These are phyloP conservation scores for Poicephalus meyeri DNA, from an alignment of 2,113 vertebrate species.

Conservation along the genomic window DNA sequence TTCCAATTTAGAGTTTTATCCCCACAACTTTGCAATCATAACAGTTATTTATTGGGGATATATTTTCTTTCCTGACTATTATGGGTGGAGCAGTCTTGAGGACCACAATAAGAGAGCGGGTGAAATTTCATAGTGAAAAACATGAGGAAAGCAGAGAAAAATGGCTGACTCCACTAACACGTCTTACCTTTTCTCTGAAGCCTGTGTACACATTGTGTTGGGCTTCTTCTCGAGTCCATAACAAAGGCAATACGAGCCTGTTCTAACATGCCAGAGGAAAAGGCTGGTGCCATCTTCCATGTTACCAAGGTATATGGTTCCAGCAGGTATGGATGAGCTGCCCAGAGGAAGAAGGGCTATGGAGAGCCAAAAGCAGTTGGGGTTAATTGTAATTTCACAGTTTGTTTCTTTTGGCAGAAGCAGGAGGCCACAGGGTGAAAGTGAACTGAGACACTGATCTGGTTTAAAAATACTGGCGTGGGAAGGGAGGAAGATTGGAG, in stretches of 20 bases:
- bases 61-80: neutral
- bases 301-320: neutral
- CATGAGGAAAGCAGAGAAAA: neutral
- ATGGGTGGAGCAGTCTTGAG: neutral
- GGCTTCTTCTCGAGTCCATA: neutral
- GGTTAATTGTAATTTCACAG: neutral
- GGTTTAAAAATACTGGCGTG: neutral
- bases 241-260: neutral
- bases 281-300: neutral
- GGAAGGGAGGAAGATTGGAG: neutral
- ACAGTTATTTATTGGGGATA: neutral
- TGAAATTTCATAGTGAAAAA: neutral
- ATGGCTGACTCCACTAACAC: neutral
- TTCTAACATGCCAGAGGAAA: neutral
- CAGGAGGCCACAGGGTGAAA: neutral
- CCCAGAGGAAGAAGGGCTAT: neutral
- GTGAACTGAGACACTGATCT: accelerated
- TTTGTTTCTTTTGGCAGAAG: constrained; percentile 34
- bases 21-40: accelerated
- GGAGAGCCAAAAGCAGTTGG: neutral
- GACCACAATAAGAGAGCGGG: neutral
- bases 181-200: neutral
- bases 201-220: accelerated
- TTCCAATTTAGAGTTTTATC: neutral
- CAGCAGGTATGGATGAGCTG: neutral